phyloP scores from a whole-genome alignment of 2,888 invertebrate species.

The Phalangium opilio region DNA sequence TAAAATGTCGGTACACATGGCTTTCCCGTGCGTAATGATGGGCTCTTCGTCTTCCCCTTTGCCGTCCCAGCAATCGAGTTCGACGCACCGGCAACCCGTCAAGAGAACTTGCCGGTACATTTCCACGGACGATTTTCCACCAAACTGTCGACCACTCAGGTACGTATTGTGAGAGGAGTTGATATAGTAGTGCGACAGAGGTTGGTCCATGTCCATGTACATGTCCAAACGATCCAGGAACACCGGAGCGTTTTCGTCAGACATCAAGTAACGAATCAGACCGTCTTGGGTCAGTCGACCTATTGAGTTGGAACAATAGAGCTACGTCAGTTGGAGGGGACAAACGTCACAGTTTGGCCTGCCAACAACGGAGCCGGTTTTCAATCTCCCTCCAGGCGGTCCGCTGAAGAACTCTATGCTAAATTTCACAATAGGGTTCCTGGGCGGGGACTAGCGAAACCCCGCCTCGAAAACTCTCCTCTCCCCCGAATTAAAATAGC shows the following conservation, averaged over 20 bases:
- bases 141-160: constrained; percentile 86
- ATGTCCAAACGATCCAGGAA: constrained; percentile 94
- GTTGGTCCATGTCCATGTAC: constrained; percentile 88
- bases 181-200: constrained; percentile 94
- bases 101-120: constrained; percentile 96
- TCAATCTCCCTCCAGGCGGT: no score
- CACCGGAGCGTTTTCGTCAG: constrained; percentile 98
- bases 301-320: no score
- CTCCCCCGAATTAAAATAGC: no score
- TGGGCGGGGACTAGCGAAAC: no score
- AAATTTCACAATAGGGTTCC: no score
- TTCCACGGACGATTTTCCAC: constrained; percentile 90
- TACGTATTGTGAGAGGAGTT: constrained; percentile 97
- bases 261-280: constrained; percentile 95
- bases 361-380: no score
- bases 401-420: no score
- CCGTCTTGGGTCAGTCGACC: constrained; percentile 31
- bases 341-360: no score
- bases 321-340: no score
- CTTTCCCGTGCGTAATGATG: constrained; percentile 98
- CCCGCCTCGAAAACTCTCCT: no score
- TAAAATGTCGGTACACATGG: constrained; percentile 98
- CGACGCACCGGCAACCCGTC: constrained; percentile 95
- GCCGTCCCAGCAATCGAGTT: constrained; percentile 98
- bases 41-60: constrained; percentile 96